Percentiles rank a stretch among this genome's conserved stretches.
Conservation (phyloP, 1,140 invertebrate genomes). For the Scaptomyza pallida region DNA sequence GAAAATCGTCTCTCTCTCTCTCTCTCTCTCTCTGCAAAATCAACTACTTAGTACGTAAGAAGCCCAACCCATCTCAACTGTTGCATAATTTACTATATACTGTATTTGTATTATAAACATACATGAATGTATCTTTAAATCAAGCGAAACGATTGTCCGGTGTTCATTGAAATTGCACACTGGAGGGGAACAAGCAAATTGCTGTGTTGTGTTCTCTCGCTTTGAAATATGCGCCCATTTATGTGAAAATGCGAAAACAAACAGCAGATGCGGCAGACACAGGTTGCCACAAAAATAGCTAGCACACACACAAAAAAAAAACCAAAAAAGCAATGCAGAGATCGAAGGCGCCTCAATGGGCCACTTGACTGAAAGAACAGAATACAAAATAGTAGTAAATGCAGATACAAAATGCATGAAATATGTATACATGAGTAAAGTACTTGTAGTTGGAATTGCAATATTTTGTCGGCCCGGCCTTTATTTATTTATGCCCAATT, state of each 20-base stretch:
- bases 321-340: slow-evolving; percentile 7
- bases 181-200: slow-evolving; percentile 23
- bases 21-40: background rate
- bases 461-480: slow-evolving; percentile 48
- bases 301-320: slow-evolving; percentile 7
- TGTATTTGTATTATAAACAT: background rate
- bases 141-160: background rate
- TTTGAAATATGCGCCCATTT: slow-evolving; percentile 30
- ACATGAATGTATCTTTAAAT: slow-evolving; percentile 5
- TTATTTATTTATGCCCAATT: slow-evolving; percentile 66
- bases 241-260: slow-evolving; percentile 41
- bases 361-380: slow-evolving; percentile 45
- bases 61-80: background rate
- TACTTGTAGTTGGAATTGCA: slow-evolving; percentile 38
- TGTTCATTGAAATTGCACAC: background rate
- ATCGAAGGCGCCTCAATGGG: slow-evolving; percentile 50
- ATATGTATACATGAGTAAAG: background rate
- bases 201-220: slow-evolving; percentile 31
- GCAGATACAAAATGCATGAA: slow-evolving; percentile 15
- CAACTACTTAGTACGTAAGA: background rate
- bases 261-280: slow-evolving; percentile 1
- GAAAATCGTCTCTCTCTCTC: no score
- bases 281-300: slow-evolving; percentile 52
- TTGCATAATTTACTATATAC: slow-evolving; percentile 13
- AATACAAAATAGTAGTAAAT: no score